These are phyloP conservation scores for Argyresthia goedartella DNA, from an alignment of 2,888 invertebrate genomes.

Conservation along the genomic window DNA sequence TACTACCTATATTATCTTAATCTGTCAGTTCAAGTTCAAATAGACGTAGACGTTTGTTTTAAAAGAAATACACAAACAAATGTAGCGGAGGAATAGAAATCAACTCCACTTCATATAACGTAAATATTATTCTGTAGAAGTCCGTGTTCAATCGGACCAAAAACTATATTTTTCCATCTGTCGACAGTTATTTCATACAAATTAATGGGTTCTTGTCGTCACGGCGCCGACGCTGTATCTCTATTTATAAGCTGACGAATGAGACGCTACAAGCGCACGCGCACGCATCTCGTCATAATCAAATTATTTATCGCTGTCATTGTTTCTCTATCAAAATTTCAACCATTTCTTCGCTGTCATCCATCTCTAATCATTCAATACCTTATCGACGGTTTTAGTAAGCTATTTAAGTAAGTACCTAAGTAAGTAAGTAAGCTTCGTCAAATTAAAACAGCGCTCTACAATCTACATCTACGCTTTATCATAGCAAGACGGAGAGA, in stretches of 20 bases:
- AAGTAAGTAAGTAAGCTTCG: not conserved
- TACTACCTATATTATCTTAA: not conserved
- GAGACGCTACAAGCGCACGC: conserved; percentile 65
- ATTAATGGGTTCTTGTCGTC: conserved; percentile 69
- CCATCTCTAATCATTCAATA: not conserved
- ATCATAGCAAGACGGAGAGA: conserved; percentile 26
- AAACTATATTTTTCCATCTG: conserved; percentile 63
- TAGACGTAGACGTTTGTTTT: not conserved
- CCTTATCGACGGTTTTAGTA: not conserved
- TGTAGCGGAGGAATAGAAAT: not conserved
- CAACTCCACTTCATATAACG: conserved; percentile 58
- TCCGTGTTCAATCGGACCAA: conserved; percentile 58
- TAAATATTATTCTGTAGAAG: conserved; percentile 67
- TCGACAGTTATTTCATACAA: conserved; percentile 72
- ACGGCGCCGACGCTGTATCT: conserved; percentile 61
- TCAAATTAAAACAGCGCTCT: not conserved
- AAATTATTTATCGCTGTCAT: conserved; percentile 70
- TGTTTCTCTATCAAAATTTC: not conserved
- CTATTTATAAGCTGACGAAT: conserved; percentile 71
- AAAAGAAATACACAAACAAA: not conserved
- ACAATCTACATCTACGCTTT: not conserved
- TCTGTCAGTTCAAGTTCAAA: conserved; percentile 1
- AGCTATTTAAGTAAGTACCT: not conserved
- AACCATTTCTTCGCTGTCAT: too few species aligned
- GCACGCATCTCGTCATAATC: conserved; percentile 61